Conservation (phyloP, 2,797 vertebrate genomes). For the Spinibarbus caldwelli region DNA sequence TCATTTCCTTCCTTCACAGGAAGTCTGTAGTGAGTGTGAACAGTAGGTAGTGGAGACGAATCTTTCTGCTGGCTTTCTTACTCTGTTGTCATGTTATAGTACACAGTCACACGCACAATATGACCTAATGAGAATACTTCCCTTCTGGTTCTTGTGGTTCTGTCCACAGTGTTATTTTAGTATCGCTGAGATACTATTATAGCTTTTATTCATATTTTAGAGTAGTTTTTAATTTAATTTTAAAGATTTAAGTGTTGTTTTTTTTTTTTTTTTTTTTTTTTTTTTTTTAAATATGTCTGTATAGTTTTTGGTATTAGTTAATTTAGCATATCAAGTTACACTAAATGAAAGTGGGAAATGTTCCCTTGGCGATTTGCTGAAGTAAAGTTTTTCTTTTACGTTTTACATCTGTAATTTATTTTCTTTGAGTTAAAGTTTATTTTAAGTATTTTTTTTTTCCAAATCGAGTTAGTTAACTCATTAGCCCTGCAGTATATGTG, state of each 20-base stretch:
- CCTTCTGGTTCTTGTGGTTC: slow-evolving; percentile 19
- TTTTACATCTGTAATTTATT: neutral
- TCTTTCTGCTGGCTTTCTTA: neutral
- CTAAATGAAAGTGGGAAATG: neutral
- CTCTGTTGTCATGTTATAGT: neutral
- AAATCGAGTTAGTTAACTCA: neutral
- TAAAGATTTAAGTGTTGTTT: neutral
- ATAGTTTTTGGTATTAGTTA: neutral
- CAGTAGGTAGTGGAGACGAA: neutral
- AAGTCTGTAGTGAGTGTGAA: slow-evolving; percentile 55
- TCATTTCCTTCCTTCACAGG: slow-evolving; percentile 66
- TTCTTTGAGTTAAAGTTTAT: neutral
- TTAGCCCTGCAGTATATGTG: neutral
- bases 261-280: too few species aligned
- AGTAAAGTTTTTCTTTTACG: neutral
- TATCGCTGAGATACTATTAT: neutral
- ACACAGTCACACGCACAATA: neutral
- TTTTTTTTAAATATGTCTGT: too few species aligned
- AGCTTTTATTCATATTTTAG: neutral
- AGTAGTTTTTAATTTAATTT: neutral
- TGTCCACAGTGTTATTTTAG: neutral
- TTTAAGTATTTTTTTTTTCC: neutral
- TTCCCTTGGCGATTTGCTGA: neutral
- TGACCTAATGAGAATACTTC: slow-evolving; percentile 13
- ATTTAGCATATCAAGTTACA: neutral